Evolutionary conservation across 1,140 invertebrate genomes (phyloP).

Genomic region (Telenomus remus): DNA sequence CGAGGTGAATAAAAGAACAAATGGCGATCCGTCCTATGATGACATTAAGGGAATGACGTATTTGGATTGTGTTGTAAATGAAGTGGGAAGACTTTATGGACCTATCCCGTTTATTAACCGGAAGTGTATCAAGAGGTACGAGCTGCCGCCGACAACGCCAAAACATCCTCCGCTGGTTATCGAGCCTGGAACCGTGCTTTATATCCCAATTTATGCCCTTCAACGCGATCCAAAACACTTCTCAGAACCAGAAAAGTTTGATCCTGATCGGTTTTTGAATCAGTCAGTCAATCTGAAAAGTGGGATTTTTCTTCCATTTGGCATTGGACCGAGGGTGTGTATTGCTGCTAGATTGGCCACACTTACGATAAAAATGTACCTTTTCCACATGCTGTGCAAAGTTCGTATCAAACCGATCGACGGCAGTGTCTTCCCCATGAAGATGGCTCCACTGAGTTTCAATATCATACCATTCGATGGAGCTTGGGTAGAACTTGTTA

Average conservation of each 20-base stretch:
- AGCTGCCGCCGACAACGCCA: slow-evolving; percentile 36
- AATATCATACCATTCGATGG: slow-evolving; percentile 55
- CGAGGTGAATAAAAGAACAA: slow-evolving; percentile 46
- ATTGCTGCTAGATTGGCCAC: slow-evolving; percentile 28
- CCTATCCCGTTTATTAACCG: slow-evolving; percentile 67
- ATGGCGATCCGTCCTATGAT: slow-evolving; percentile 68
- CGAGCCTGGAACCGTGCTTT: slow-evolving; percentile 43
- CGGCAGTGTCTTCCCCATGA: slow-evolving; percentile 58
- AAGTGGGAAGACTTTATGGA: slow-evolving; percentile 78
- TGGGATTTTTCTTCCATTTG: slow-evolving; percentile 24
- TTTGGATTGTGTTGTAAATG: slow-evolving; percentile 73
- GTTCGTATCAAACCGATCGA: slow-evolving; percentile 45
- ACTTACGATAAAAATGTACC: slow-evolving; percentile 51
- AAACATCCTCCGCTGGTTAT: slow-evolving; percentile 62
- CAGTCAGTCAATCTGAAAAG: slow-evolving; percentile 12
- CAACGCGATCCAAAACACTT: slow-evolving; percentile 76
- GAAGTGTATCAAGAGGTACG: slow-evolving; percentile 64
- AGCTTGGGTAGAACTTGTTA: slow-evolving; percentile 7
- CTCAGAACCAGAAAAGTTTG: slow-evolving; percentile 76
- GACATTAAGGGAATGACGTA: slow-evolving; percentile 72
- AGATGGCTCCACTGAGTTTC: slow-evolving; percentile 39
- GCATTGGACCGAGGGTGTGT: slow-evolving; percentile 19
- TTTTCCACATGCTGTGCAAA: slow-evolving; percentile 58
- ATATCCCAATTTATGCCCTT: slow-evolving; percentile 69
- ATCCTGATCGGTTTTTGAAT: slow-evolving; percentile 61